Percentiles rank a stretch among this genome's conserved stretches.
Conservation (phyloP, 30 jellyfish, hydroid and myxozoan genomes). For the Aurelia aurita region DNA sequence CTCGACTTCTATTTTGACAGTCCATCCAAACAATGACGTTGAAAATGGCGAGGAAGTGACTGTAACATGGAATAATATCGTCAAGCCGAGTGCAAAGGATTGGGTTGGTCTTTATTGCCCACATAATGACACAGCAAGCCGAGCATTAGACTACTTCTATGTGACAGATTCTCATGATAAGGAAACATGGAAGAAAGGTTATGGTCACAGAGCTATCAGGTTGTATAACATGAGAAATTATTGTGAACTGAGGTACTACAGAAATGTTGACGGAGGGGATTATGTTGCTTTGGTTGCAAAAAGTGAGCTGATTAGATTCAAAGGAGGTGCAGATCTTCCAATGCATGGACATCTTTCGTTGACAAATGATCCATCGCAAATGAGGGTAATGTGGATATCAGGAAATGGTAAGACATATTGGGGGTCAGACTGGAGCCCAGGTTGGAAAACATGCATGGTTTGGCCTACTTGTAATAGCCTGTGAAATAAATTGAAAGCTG, state of each 20-base stretch:
- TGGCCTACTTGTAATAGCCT: too few species aligned
- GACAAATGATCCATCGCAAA: slow-evolving; percentile 74
- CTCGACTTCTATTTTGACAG: slow-evolving; percentile 12
- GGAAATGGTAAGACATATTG: slow-evolving; percentile 74
- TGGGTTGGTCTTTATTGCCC: slow-evolving; percentile 94
- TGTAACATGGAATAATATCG: slow-evolving; percentile 69
- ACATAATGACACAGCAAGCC: slow-evolving; percentile 37
- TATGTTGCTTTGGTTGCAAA: slow-evolving; percentile 65
- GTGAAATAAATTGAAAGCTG: too few species aligned
- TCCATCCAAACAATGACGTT: slow-evolving; percentile 28
- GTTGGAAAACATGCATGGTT: too few species aligned
- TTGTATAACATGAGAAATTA: slow-evolving; percentile 68
- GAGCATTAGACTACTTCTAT: slow-evolving; percentile 57
- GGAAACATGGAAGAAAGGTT: slow-evolving; percentile 74
- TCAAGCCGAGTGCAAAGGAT: slow-evolving; percentile 68
- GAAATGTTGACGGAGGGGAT: slow-evolving; percentile 42
- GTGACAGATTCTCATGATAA: slow-evolving; percentile 54
- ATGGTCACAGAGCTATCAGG: slow-evolving; percentile 61
- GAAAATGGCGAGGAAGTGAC: slow-evolving; percentile 75
- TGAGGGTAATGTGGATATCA: slow-evolving; percentile 87
- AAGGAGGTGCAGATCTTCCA: slow-evolving; percentile 73
- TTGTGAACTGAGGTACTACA: slow-evolving; percentile 70
- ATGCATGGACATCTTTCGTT: slow-evolving; percentile 77
- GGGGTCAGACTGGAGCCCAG: too few species aligned
- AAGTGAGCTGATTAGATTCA: slow-evolving; percentile 60